A percentile compares a stretch with the other conserved stretches of the same genome.
Evolutionary conservation across 2,888 invertebrate genomes (phyloP).

Genomic region (Dasysyrphus tricinctus): DNA sequence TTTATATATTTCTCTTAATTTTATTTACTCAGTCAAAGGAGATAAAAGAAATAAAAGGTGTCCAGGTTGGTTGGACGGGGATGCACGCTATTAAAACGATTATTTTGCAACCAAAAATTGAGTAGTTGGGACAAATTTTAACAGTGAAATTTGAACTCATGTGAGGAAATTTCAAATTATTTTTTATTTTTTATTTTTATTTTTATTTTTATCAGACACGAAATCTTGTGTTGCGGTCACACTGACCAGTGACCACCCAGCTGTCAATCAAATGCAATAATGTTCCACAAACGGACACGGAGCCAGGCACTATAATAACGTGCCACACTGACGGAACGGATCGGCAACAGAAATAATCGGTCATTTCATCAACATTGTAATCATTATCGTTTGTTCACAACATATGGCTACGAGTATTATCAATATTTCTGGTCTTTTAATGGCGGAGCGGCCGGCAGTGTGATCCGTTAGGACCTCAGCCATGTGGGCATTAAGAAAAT

Average conservation of each 20-base stretch:
- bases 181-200: too few relatives aligned
- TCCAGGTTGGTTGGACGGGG: background rate
- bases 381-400: constrained; percentile 36
- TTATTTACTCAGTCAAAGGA: constrained; percentile 39
- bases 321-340: constrained; percentile 44
- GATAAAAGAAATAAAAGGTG: background rate
- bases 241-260: constrained; percentile 33
- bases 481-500: constrained; percentile 32
- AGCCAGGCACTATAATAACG: constrained; percentile 58
- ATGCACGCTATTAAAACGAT: background rate
- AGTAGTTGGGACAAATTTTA: too few relatives aligned
- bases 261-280: constrained; percentile 58
- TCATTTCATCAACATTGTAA: constrained; percentile 59
- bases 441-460: background rate
- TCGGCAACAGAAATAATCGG: constrained; percentile 40
- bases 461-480: background rate
- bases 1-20: constrained; percentile 57
- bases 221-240: constrained; percentile 34
- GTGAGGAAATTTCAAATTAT: too few relatives aligned
- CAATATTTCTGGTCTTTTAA: constrained; percentile 4
- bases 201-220: too few relatives aligned
- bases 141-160: too few relatives aligned
- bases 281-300: constrained; percentile 5
- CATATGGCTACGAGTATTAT: constrained; percentile 22
- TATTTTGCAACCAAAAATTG: too few relatives aligned